These are phyloP conservation scores for Hylaeus volcanicus DNA, from an alignment of 1,140 invertebrate genomes.

Conservation along the genomic window DNA sequence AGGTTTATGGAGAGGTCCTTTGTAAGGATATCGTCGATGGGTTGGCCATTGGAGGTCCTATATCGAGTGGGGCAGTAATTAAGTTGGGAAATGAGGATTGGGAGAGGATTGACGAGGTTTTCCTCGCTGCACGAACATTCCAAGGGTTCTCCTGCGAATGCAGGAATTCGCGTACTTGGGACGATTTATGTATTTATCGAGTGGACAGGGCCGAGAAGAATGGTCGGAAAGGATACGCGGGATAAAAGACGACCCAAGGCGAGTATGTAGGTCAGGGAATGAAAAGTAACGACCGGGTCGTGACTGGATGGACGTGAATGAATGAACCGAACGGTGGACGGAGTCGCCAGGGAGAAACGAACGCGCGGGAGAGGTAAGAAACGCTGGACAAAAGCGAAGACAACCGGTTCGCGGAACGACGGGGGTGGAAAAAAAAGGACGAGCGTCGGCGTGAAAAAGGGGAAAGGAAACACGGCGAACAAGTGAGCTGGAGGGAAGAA, in stretches of 20 bases:
- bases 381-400: slow-evolving; percentile 29
- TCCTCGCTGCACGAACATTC: no score
- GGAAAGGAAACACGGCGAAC: neutral
- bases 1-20: no score
- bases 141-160: no score
- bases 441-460: neutral
- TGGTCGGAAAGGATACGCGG: slow-evolving; percentile 16
- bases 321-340: slow-evolving; percentile 52
- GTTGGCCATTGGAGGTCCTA: no score
- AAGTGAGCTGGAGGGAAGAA: neutral
- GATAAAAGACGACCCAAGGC: slow-evolving; percentile 35
- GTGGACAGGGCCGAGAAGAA: neutral
- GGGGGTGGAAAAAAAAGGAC: neutral
- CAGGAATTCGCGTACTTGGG: neutral
- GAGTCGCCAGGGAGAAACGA: slow-evolving; percentile 30
- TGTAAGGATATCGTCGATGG: no score
- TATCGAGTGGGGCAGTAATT: no score
- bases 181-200: slow-evolving; percentile 38
- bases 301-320: slow-evolving; percentile 62
- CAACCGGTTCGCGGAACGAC: slow-evolving; percentile 4
- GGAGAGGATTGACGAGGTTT: no score
- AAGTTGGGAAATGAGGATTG: no score
- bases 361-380: slow-evolving; percentile 19
- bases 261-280: slow-evolving; percentile 51
- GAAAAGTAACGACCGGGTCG: slow-evolving; percentile 59